A percentile compares a stretch with the other conserved stretches of the same genome.
Conservation (phyloP, 2,888 invertebrate genomes). For the Phortica magna region DNA sequence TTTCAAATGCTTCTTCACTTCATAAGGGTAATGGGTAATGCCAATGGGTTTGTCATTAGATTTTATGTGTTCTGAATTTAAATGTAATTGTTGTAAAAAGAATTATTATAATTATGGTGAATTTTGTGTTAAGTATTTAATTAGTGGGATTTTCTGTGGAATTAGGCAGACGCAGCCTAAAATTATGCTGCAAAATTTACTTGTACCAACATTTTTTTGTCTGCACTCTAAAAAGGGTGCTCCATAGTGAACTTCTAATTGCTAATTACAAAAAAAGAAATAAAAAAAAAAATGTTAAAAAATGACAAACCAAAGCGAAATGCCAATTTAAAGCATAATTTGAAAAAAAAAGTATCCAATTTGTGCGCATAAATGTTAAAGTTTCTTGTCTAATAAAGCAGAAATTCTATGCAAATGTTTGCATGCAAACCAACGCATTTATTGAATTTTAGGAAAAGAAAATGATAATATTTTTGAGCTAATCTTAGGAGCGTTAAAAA, state of each 20-base stretch:
- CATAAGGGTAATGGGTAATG: slow-evolving; percentile 15
- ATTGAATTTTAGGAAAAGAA: neutral
- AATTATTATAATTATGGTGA: neutral
- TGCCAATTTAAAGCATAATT: too few relatives aligned
- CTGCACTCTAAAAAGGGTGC: neutral
- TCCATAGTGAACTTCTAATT: too few relatives aligned
- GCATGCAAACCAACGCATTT: neutral
- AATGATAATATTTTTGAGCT: neutral
- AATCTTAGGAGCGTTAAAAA: neutral
- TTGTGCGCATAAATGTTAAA: too few relatives aligned
- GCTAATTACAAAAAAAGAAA: too few relatives aligned
- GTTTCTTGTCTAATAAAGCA: too few relatives aligned
- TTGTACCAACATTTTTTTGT: neutral
- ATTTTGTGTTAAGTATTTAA: slow-evolving; percentile 12
- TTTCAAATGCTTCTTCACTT: slow-evolving; percentile 30
- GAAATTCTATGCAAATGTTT: too few relatives aligned
- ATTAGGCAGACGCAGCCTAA: neutral
- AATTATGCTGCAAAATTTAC: slow-evolving; percentile 1
- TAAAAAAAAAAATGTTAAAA: too few relatives aligned
- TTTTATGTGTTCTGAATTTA: slow-evolving; percentile 16
- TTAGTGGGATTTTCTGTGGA: slow-evolving; percentile 1
- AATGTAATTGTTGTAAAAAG: slow-evolving; percentile 9
- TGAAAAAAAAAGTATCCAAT: too few relatives aligned
- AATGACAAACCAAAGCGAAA: too few relatives aligned
- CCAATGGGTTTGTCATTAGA: neutral